Percentiles rank a stretch among this genome's conserved stretches.
These are phyloP conservation scores for Agrochola circellaris DNA, from an alignment of 2,888 invertebrate genomes.

Conservation along the genomic window DNA sequence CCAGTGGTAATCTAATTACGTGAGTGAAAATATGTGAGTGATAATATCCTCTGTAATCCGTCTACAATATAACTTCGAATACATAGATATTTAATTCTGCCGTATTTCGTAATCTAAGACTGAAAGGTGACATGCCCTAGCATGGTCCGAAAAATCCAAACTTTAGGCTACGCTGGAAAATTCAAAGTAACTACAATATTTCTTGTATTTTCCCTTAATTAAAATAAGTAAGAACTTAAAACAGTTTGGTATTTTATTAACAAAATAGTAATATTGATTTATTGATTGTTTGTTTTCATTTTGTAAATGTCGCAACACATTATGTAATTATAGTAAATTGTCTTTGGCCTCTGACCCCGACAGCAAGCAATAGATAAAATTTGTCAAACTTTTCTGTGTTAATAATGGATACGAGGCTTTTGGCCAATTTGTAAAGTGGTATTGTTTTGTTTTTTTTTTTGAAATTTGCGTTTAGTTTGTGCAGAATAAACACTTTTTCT, in stretches of 20 bases:
- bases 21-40: not conserved
- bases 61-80: too few relatives aligned
- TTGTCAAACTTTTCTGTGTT: too few relatives aligned
- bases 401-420: too few relatives aligned
- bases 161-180: not conserved
- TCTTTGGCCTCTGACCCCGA: too few relatives aligned
- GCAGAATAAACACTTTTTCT: too few relatives aligned
- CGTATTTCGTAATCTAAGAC: not conserved
- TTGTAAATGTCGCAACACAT: too few relatives aligned
- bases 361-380: too few relatives aligned
- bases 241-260: not conserved
- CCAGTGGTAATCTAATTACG: not conserved
- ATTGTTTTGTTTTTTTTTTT: too few relatives aligned
- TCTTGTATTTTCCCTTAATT: not conserved
- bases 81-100: not conserved
- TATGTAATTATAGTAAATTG: too few relatives aligned
- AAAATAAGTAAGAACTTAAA: not conserved
- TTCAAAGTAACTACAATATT: not conserved
- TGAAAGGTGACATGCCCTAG: not conserved
- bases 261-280: not conserved
- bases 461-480: too few relatives aligned
- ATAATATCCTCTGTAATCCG: constrained; percentile 6
- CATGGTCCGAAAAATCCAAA: not conserved
- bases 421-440: too few relatives aligned
- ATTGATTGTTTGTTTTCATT: too few relatives aligned